Evolutionary conservation across 2,888 invertebrate species (phyloP).

Genomic region (Volucella bombylans): DNA sequence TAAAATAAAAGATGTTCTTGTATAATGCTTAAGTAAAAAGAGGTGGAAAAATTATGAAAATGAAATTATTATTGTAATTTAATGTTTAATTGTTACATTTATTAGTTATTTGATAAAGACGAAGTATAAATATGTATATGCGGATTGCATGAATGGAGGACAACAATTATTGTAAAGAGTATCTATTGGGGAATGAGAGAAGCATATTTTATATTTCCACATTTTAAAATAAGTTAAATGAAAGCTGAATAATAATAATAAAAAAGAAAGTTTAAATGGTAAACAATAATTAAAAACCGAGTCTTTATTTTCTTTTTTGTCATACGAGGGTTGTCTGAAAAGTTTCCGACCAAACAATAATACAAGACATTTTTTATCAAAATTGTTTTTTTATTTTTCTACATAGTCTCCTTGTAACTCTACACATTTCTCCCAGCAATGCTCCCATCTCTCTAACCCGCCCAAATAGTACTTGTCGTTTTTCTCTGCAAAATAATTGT

Average conservation of each 20-base stretch:
- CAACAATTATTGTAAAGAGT: constrained; percentile 30
- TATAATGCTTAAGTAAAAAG: constrained; percentile 46
- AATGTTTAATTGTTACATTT: constrained; percentile 64
- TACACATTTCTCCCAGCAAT: no score
- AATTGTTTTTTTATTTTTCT: no score
- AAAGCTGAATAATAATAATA: not conserved
- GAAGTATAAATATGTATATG: constrained; percentile 13
- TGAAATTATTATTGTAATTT: constrained; percentile 55
- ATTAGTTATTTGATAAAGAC: constrained; percentile 31
- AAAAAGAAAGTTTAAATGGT: constrained; percentile 6
- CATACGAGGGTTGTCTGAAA: no score
- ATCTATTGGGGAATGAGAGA: constrained; percentile 38
- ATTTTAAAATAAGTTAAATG: constrained; percentile 27
- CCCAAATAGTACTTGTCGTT: no score
- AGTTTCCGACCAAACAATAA: no score
- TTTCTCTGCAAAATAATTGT: no score
- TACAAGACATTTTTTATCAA: no score
- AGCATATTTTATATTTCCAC: constrained; percentile 38
- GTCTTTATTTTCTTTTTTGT: not conserved
- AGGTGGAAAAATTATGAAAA: constrained; percentile 3
- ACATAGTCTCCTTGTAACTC: no score
- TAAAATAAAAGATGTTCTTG: constrained; percentile 27
- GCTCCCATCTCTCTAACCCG: no score
- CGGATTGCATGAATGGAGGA: constrained; percentile 3
- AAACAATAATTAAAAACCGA: not conserved